Base-by-base conservation (phyloP, 35 echinoderm and acorn worm genomes). In the Amphiura filiformis region DNA sequence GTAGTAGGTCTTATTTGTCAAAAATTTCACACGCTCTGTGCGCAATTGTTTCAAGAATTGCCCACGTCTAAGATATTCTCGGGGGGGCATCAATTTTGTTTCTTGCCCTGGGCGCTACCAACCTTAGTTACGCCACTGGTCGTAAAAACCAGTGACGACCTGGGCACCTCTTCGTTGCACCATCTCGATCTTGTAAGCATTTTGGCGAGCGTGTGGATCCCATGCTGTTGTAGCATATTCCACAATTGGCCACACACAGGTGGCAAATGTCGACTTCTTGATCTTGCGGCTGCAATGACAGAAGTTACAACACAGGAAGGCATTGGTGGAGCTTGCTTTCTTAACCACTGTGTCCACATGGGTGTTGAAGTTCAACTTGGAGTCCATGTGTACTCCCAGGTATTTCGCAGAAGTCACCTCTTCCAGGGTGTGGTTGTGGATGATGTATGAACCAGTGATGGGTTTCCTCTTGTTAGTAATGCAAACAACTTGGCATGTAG, bases 331-430 rank as follows among this genome's bases (percentile, higher is more conserved):
- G 38, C 77, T 90, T 41, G 88, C 80, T 32, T 90, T 90, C 0
- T 90, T 78, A 3, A 30, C 81, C 56, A 36, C 84, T 30, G 42
- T 34, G 57, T 88, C 47, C 28, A 78, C 65, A 52, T 90, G 88
- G 5, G 52, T 34, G 65, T 90, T 90, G 81, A 84, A 90, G 88
- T 42, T 90, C 0, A 83, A n/a, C 23, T 90, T 90, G 26, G 34
- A 84, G 88, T 90, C 80, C 32, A 90, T 83, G 38, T 90, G 80
- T 17, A 90, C 80, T 18, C 88, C 88, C 80, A 90, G 56, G 35
- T 90, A 84, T 77, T 52, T 90, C 30, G 88, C 78, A 0, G 80
- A 90, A 22, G 22, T 41, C 37, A 76, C 88, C 42, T 38, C 33
- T 34, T 90, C 88, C 3, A 90, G 88, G 38, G 31, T 40, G 56